phyloP scores from a whole-genome alignment of 2,113 vertebrate species.

The Hyla sarda region DNA sequence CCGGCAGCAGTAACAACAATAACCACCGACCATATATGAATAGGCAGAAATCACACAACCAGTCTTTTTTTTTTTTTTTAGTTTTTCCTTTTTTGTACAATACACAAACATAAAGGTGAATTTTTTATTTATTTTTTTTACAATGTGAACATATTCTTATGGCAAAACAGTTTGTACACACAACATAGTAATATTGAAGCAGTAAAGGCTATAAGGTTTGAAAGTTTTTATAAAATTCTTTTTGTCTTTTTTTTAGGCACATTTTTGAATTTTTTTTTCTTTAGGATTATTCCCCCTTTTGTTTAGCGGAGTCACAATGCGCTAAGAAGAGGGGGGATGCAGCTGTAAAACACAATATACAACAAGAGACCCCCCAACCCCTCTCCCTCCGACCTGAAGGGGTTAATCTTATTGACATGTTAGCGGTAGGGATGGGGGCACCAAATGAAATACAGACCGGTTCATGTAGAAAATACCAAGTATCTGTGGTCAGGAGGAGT shows the following conservation, averaged over 20 bases:
- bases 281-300: background rate
- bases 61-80: slow-evolving; percentile 52
- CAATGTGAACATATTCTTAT: slow-evolving; percentile 88
- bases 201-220: slow-evolving; percentile 83
- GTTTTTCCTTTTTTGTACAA: slow-evolving; percentile 74
- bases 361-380: background rate
- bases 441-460: background rate
- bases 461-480: background rate
- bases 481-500: background rate
- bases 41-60: slow-evolving; percentile 88
- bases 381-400: background rate
- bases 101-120: slow-evolving; percentile 86
- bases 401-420: background rate
- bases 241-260: slow-evolving; percentile 82
- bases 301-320: slow-evolving; percentile 70
- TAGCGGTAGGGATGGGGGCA: background rate
- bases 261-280: slow-evolving; percentile 70
- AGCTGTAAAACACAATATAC: slow-evolving; percentile 10
- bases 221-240: slow-evolving; percentile 80
- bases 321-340: background rate
- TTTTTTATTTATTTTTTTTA: slow-evolving; percentile 80
- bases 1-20: slow-evolving; percentile 91
- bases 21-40: slow-evolving; percentile 86
- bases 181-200: slow-evolving; percentile 75
- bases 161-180: slow-evolving; percentile 81